These are phyloP conservation scores for Bubo bubo DNA, from an alignment of 2,113 vertebrate genomes.

Conservation along the genomic window DNA sequence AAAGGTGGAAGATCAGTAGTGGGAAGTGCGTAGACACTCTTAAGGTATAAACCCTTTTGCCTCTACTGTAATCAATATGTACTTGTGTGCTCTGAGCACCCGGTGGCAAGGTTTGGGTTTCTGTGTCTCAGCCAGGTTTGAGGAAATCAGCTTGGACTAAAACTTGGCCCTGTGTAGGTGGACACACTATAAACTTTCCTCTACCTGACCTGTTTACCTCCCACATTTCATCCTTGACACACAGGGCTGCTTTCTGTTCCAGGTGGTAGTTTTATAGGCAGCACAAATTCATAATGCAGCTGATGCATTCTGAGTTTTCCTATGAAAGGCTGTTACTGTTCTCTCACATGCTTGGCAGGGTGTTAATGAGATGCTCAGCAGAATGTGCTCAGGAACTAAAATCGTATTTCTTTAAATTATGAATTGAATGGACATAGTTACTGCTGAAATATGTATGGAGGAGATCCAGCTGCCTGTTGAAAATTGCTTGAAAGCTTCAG, in stretches of 20 bases:
- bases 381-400: not conserved
- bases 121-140: not conserved
- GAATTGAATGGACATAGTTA: not conserved
- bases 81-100: not conserved
- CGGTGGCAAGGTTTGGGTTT: not conserved
- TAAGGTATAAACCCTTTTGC: not conserved
- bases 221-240: not conserved
- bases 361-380: not conserved
- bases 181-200: not conserved
- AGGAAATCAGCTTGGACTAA: not conserved
- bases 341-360: not conserved
- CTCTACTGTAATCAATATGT: rapidly evolving
- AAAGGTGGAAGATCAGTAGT: not conserved
- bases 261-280: not conserved
- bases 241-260: not conserved
- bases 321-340: not conserved
- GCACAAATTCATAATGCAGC: not conserved
- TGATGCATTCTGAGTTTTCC: not conserved
- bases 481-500: not conserved
- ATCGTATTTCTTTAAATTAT: not conserved
- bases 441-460: not conserved
- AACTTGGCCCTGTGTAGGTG: not conserved
- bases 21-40: not conserved
- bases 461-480: not conserved
- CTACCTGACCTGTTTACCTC: not conserved